These are phyloP conservation scores for Tragopan temminckii DNA, from an alignment of 2,797 vertebrate species.

Conservation along the genomic window DNA sequence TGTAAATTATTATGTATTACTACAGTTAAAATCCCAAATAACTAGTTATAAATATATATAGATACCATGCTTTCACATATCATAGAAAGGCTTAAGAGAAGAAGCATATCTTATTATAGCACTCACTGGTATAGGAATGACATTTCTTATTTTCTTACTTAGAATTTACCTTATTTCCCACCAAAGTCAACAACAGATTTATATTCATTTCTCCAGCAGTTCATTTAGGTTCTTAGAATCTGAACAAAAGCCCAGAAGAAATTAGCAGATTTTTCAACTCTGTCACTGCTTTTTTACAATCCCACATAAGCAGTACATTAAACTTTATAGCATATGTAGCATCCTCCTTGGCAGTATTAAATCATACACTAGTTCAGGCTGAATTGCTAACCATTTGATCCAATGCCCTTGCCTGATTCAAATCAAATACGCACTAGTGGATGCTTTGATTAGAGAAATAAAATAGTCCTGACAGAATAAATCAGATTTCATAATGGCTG, in stretches of 20 bases:
- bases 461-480: neutral
- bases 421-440: neutral
- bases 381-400: neutral
- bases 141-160: neutral
- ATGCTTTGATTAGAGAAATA: neutral
- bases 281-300: neutral
- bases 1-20: neutral
- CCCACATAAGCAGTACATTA: neutral
- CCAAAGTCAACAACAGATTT: neutral
- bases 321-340: neutral
- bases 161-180: neutral
- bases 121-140: rapidly evolving
- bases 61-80: too few relatives aligned
- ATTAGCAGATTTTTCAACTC: neutral
- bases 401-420: neutral
- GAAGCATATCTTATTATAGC: rapidly evolving
- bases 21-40: neutral
- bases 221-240: neutral
- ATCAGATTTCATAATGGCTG: neutral
- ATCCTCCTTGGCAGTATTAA: neutral
- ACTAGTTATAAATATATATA: neutral
- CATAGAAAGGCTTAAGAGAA: neutral
- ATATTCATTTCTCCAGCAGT: neutral
- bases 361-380: neutral
- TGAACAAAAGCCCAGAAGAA: neutral